These are phyloP conservation scores for Psococerastis gibbosa DNA, from an alignment of 2,888 invertebrate genomes.

Conservation along the genomic window DNA sequence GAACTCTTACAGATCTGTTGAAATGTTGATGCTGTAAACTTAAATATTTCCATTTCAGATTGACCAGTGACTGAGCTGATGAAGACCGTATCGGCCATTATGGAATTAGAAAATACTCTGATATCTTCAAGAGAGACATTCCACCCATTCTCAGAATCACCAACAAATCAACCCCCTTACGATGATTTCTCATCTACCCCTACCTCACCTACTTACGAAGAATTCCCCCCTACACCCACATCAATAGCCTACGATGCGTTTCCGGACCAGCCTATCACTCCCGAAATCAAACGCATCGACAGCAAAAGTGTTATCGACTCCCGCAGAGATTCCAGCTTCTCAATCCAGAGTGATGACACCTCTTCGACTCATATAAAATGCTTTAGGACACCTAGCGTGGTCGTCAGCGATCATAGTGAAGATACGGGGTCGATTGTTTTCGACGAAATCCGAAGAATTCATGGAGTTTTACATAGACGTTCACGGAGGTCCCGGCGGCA, in stretches of 20 bases:
- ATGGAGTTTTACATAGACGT: constrained; percentile 18
- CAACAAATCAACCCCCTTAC: neutral
- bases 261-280: constrained; percentile 5
- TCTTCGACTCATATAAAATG: constrained; percentile 33
- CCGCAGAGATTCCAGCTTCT: constrained; percentile 22
- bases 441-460: constrained; percentile 38
- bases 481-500: constrained; percentile 16
- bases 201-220: neutral
- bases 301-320: constrained; percentile 17
- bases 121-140: neutral
- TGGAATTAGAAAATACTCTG: neutral
- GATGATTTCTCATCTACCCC: neutral
- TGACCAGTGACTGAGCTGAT: too few relatives aligned
- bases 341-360: constrained; percentile 32
- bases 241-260: neutral
- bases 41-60: too few relatives aligned
- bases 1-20: too few relatives aligned
- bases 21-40: too few relatives aligned
- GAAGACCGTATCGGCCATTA: neutral
- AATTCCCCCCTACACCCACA: neutral
- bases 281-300: constrained; percentile 15
- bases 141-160: neutral
- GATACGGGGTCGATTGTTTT: constrained; percentile 33
- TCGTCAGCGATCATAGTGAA: constrained; percentile 73
- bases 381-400: constrained; percentile 67